Conservation (phyloP, 2,797 vertebrate species). For the Eupleurogrammus muticus region DNA sequence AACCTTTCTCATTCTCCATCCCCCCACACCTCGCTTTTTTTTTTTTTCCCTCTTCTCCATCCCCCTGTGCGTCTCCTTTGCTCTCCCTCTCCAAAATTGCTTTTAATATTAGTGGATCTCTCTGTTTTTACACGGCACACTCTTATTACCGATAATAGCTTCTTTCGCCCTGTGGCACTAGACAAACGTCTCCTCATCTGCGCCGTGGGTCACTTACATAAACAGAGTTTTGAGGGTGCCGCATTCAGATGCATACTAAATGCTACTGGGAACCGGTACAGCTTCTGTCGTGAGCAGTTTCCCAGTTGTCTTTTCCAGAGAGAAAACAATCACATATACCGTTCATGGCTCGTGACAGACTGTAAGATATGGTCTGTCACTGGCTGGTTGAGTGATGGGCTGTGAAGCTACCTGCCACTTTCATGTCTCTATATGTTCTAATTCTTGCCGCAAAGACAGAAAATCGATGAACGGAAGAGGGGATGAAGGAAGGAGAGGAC, state of each 20-base stretch:
- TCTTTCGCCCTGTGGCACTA: constrained; percentile 58
- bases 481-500: constrained; percentile 24
- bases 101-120: constrained; percentile 56
- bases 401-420: constrained; percentile 49
- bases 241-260: constrained; percentile 53
- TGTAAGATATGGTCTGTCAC: constrained; percentile 47
- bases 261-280: constrained; percentile 19
- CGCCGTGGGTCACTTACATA: constrained; percentile 66
- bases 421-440: constrained; percentile 52
- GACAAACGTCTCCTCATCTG: constrained; percentile 69
- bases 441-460: constrained; percentile 63
- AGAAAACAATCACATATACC: neutral
- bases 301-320: constrained; percentile 17
- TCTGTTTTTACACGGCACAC: constrained; percentile 41
- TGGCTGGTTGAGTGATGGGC: constrained; percentile 45
- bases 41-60: constrained; percentile 27
- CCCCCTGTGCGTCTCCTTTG: constrained; percentile 50
- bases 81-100: constrained; percentile 60
- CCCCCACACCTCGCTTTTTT: constrained; percentile 70
- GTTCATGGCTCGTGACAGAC: constrained; percentile 19
- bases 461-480: constrained; percentile 60
- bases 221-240: constrained; percentile 48
- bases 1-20: constrained; percentile 80
- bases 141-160: constrained; percentile 58
- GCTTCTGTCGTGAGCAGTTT: constrained; percentile 34